Evolutionary conservation across 2,113 vertebrate species (phyloP), one percentile per base, ranked within the genome.

Genomic region (Neoarius graeffei): DNA sequence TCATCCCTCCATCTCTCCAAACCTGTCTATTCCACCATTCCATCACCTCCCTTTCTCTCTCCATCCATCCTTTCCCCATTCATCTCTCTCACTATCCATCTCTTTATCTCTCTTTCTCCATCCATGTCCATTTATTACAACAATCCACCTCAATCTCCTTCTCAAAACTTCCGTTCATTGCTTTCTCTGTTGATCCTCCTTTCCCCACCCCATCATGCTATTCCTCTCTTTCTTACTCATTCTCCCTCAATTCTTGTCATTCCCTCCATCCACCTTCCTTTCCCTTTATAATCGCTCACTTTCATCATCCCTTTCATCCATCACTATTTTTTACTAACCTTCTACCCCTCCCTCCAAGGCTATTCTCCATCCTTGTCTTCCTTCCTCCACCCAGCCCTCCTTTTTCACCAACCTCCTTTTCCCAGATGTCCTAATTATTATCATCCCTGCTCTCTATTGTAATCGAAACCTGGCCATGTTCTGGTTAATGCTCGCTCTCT

Each of bases 321-420:
- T 83, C 81, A 48, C 20, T 48, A 14, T 66, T 2, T 1, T 19
- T 57, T 62, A 13, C 30, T 57, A 42, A 42, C 30, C 17, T 81
- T 62, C 13, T 17, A n/a, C 1, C 7, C n/a, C 7, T 81, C 15
- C 56, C 25, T 7, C 25, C 74, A 54, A 52, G 19, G 5, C 9
- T 15, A 23, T 23, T 3, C 52, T 56, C 50, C 13, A 35, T 35
- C 27, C 17, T 35, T 23, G 8, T 17, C 7, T 35, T 81, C 9
- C 19, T 81, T 57, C 30, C 30, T 60, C 9, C 56, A 25, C 25
- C 14, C 80, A 60, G 42, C 57, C 59, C 57, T 82, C 59, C 19
- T 3, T 82, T 62, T 82, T 25, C 20, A 82, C 80, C 25, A n/a
- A 48, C 80, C 80, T 48, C 80, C 80, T 82, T 82, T 62, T 62